Percentiles rank a stretch among this genome's conserved stretches.
phyloP scores from a whole-genome alignment of 2,797 vertebrate species.

The Anguilla marmorata region DNA sequence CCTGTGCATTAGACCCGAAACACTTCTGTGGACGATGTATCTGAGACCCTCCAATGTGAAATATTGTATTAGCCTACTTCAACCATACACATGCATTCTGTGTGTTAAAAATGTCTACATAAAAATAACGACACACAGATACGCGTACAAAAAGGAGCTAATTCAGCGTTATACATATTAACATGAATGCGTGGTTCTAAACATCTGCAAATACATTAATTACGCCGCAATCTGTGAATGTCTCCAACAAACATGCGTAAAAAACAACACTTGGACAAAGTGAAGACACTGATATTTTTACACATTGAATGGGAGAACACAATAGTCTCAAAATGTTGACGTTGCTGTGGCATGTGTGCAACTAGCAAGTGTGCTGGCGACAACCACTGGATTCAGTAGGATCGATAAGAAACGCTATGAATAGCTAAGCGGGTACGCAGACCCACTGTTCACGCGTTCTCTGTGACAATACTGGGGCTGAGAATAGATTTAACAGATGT shows the following conservation, averaged over 20 bases:
- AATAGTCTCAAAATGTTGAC: background rate
- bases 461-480: background rate
- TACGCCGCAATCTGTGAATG: background rate
- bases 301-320: background rate
- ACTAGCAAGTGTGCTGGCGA: background rate
- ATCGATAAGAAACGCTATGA: slow-evolving; percentile 6
- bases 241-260: background rate
- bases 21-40: background rate
- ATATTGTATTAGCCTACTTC: background rate
- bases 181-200: background rate
- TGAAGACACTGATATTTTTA: background rate
- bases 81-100: no score
- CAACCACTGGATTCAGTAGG: background rate
- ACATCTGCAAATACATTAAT: background rate
- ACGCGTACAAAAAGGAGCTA: background rate
- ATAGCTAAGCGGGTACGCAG: background rate
- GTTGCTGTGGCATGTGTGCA: background rate
- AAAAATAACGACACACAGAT: background rate
- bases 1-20: background rate
- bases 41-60: background rate
- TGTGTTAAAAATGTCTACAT: background rate
- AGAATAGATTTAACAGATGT: slow-evolving; percentile 20
- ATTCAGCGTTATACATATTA: background rate
- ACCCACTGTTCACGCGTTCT: background rate
- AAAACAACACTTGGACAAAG: background rate